Percentiles rank a stretch among this genome's conserved stretches.
Conservation (phyloP, 2,797 vertebrate genomes). For the Dendrocincla tyrannina region DNA sequence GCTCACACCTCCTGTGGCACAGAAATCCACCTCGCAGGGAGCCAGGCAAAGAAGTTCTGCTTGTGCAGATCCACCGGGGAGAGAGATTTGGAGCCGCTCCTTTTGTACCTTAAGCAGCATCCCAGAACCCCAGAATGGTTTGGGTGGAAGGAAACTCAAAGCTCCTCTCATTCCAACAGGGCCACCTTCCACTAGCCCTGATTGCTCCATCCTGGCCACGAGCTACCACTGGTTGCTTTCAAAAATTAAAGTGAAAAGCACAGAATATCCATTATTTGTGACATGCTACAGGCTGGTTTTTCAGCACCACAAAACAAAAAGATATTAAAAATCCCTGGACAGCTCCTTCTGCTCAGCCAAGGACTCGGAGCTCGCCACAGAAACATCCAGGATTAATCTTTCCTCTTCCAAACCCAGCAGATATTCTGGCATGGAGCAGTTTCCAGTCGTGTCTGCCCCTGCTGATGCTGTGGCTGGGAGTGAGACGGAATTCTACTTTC, state of each 20-base stretch:
- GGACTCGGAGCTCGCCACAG: background rate
- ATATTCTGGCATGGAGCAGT: background rate
- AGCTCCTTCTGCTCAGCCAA: background rate
- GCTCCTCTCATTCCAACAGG: background rate
- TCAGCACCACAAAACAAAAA: background rate
- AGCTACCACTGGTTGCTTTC: background rate
- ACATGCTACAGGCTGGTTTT: background rate
- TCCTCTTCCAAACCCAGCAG: background rate
- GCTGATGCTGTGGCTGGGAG: background rate
- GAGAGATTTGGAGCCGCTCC: background rate
- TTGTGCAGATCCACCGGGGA: background rate
- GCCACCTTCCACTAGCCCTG: background rate
- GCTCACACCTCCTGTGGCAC: background rate
- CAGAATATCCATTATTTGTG: background rate
- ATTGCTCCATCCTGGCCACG: background rate
- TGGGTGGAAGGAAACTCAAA: background rate
- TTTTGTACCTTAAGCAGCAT: background rate
- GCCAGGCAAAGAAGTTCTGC: background rate
- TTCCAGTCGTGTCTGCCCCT: background rate
- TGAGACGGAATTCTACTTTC: background rate
- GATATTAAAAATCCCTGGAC: background rate
- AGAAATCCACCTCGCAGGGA: background rate
- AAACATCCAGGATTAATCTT: background rate
- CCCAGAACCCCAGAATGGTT: background rate
- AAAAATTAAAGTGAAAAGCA: background rate